These are phyloP conservation scores for Lethenteron reissneri DNA, from an alignment of 2,113 vertebrate species.

Conservation along the genomic window DNA sequence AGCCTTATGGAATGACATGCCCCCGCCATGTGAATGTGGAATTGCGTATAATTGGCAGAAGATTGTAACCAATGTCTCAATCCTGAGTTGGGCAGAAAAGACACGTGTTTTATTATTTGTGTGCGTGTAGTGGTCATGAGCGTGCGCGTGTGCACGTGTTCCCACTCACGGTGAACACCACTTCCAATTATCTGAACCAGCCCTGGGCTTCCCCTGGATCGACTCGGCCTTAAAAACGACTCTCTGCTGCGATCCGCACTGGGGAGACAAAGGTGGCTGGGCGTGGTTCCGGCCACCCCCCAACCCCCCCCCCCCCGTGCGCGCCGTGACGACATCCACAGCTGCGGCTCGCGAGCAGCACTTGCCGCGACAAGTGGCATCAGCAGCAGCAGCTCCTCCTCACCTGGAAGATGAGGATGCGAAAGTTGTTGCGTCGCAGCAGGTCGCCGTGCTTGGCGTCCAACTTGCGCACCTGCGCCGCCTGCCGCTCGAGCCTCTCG, in stretches of 20 bases:
- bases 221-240: neutral
- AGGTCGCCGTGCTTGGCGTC: constrained; percentile 73
- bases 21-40: too few species aligned
- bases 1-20: too few species aligned
- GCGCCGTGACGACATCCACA: neutral
- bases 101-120: neutral
- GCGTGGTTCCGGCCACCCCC: neutral
- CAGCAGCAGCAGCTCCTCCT: neutral
- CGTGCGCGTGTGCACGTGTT: neutral
- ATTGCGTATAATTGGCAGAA: too few species aligned
- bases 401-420: constrained; percentile 95
- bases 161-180: neutral
- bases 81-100: neutral
- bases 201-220: neutral
- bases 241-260: neutral
- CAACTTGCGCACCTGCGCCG: constrained; percentile 53
- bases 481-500: constrained; percentile 60
- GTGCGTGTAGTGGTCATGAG: neutral
- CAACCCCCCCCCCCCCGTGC: neutral
- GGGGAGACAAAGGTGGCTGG: neutral
- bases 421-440: constrained; percentile 75
- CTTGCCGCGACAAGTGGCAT: too few species aligned
- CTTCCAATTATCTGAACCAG: too few species aligned
- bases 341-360: too few species aligned
- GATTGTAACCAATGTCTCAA: too few species aligned